Conservation (phyloP, 1,140 invertebrate genomes). For the Drosophila rhopaloa region DNA sequence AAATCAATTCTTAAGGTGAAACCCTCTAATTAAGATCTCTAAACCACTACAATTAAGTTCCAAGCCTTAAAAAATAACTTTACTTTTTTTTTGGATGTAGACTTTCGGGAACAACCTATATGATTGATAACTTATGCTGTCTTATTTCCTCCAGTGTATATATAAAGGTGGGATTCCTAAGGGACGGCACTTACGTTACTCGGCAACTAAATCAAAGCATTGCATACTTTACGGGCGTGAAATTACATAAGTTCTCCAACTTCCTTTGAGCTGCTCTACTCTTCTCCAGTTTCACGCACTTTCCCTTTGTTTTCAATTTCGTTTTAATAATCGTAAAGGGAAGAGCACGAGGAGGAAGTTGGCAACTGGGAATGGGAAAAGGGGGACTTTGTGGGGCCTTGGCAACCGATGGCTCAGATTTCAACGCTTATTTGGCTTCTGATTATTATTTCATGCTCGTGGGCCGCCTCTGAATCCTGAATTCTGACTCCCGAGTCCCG, state of each 20-base stretch:
- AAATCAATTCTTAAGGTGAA: neutral
- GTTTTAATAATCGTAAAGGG: constrained; percentile 68
- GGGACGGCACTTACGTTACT: constrained; percentile 29
- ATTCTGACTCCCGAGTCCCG: constrained; percentile 5
- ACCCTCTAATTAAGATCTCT: no score
- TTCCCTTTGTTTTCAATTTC: constrained; percentile 67
- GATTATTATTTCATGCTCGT: constrained; percentile 79
- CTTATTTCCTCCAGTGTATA: neutral
- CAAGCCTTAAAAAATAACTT: no score
- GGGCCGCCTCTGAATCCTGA: constrained; percentile 16
- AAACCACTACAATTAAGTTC: no score
- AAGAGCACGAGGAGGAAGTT: neutral
- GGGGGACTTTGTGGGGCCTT: constrained; percentile 20
- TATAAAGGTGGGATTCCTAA: neutral
- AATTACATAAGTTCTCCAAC: constrained; percentile 66
- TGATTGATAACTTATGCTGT: no score
- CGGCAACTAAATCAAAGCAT: constrained; percentile 65
- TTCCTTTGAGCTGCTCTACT: neutral
- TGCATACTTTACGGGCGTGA: constrained; percentile 60
- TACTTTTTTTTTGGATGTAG: no score
- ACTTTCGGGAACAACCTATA: no score
- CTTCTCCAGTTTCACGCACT: constrained; percentile 11
- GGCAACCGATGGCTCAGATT: constrained; percentile 69
- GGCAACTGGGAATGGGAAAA: constrained; percentile 10
- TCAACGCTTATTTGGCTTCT: constrained; percentile 80